A percentile compares a stretch with the other conserved stretches of the same genome.
These are phyloP conservation scores for Eciton burchellii DNA, from an alignment of 1,140 invertebrate species.

Conservation along the genomic window DNA sequence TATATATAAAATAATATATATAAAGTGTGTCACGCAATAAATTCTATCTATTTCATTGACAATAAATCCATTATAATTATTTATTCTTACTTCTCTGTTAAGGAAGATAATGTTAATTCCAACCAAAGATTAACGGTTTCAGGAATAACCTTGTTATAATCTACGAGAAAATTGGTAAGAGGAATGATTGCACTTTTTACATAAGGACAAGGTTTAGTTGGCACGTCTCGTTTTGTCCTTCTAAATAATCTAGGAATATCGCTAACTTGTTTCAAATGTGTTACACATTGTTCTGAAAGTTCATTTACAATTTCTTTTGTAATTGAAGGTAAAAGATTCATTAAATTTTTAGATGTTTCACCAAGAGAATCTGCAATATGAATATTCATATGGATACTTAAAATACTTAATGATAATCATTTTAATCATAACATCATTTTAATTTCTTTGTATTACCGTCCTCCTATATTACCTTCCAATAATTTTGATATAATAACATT, in stretches of 20 bases:
- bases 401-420: conserved; percentile 23
- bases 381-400: not conserved
- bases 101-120: conserved; percentile 87
- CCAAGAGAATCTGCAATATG: conserved; percentile 83
- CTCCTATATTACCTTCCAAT: conserved; percentile 74
- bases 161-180: conserved; percentile 87
- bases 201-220: conserved; percentile 92
- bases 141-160: conserved; percentile 86
- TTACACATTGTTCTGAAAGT: conserved; percentile 86
- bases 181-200: conserved; percentile 89
- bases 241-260: conserved; percentile 97
- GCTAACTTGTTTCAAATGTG: conserved; percentile 91
- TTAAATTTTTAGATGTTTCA: conserved; percentile 84
- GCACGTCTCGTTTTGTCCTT: conserved; percentile 95
- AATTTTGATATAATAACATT: conserved; percentile 73
- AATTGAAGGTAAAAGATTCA: conserved; percentile 85
- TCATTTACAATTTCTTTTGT: conserved; percentile 87
- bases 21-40: conserved; percentile 15
- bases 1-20: conserved; percentile 70
- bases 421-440: conserved; percentile 17
- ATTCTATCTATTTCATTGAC: not conserved
- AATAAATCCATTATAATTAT: not conserved
- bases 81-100: conserved; percentile 88
- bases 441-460: not conserved
- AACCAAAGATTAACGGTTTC: conserved; percentile 86